Base-by-base conservation (phyloP, 2,888 invertebrate genomes). In the Aethes cnicana region DNA sequence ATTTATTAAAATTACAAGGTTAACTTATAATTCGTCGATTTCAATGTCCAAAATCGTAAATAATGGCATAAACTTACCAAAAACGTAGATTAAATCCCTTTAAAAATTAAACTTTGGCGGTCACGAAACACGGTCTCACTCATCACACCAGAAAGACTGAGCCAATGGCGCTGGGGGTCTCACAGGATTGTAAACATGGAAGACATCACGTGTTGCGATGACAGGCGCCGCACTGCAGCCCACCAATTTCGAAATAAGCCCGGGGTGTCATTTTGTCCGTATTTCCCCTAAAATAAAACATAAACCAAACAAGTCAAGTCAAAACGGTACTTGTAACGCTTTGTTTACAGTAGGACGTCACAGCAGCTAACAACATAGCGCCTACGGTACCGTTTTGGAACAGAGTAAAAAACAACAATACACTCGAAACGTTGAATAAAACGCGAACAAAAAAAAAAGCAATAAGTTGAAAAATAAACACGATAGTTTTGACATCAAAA, bases 251-350 rank as follows among this genome's bases (percentile, higher is more conserved):
- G 23, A 37, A 37, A 37, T 23, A 37, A 21, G 14, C 23, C 21
- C 14, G 6, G 23, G 21, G 14, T 37, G 37, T 37, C 21, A 23
- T 37, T 37, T 37, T 37, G 37, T 37, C 23, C 25, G 25, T 37
- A 37, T 18, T 35, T 35, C 35, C 35, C 35, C 35, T 33, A n/a
- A n/a, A n/a, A n/a, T n/a, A n/a, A n/a, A n/a, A n/a, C n/a, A n/a
- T n/a, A n/a, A n/a, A n/a, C n/a, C n/a, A n/a, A n/a, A n/a, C n/a
- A n/a, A n/a, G n/a, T n/a, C n/a, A n/a, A n/a, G n/a, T n/a, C n/a
- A n/a, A n/a, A n/a, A n/a, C n/a, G n/a, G n/a, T n/a, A n/a, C n/a
- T n/a, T n/a, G n/a, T n/a, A n/a, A n/a, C n/a, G n/a, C n/a, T n/a
- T n/a, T n/a, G n/a, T n/a, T n/a, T n/a, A n/a, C n/a, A n/a, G n/a